A percentile compares a stretch with the other conserved stretches of the same genome.
Conservation (phyloP, 30 jellyfish, hydroid and myxozoan genomes). For the Haliclystus octoradiatus region DNA sequence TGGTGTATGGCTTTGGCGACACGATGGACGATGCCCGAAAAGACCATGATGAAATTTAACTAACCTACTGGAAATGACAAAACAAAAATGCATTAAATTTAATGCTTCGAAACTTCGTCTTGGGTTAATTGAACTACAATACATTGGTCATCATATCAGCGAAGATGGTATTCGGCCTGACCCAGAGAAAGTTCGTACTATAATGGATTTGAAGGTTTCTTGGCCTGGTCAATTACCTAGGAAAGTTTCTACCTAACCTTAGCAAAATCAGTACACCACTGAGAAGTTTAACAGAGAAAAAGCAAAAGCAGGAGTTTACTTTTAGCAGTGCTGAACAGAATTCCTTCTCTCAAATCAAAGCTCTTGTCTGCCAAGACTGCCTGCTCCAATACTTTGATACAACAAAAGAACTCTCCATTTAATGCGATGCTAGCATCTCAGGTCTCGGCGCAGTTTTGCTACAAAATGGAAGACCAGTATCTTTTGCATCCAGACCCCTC, state of each 20-base stretch:
- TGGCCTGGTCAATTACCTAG: constrained; percentile 30
- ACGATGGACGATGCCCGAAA: constrained; percentile 24
- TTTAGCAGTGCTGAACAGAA: not conserved
- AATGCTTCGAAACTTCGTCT: constrained; percentile 11
- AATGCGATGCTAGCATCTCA: constrained; percentile 19
- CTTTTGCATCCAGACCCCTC: constrained; percentile 24
- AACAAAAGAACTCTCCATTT: constrained; percentile 8
- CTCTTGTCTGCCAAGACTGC: not conserved
- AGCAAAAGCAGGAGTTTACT: not conserved
- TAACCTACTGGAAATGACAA: constrained; percentile 11
- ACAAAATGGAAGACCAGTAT: constrained; percentile 47
- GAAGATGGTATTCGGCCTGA: constrained; percentile 45
- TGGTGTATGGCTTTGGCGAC: constrained; percentile 23
- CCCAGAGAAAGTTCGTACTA: constrained; percentile 18
- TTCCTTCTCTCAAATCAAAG: not conserved
- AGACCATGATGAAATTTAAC: constrained; percentile 20
- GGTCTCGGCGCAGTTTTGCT: constrained; percentile 34
- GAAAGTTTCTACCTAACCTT: constrained; percentile 35
- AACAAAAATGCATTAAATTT: constrained; percentile 11
- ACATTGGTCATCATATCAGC: constrained; percentile 32
- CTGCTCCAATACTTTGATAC: constrained; percentile 13
- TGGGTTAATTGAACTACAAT: constrained; percentile 23
- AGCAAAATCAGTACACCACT: constrained; percentile 34
- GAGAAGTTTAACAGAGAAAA: constrained; percentile 1
- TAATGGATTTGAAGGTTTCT: constrained; percentile 29